Evolutionary conservation across 2,797 vertebrate genomes (phyloP).

Genomic region (Cynopterus sphinx): DNA sequence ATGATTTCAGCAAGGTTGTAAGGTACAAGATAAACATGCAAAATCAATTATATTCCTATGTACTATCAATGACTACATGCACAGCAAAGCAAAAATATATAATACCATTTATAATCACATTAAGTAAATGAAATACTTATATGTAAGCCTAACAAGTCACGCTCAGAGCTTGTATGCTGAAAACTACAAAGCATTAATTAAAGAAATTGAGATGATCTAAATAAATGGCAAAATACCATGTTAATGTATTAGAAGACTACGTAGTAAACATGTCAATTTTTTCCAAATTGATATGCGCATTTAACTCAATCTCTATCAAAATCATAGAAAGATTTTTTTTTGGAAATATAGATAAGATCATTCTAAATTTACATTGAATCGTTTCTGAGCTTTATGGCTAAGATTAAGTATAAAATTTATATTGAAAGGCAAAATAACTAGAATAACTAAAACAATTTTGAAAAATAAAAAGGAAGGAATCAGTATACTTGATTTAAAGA

Average conservation of each 20-base stretch:
- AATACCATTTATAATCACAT: neutral
- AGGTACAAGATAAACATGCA: neutral
- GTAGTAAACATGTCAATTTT: neutral
- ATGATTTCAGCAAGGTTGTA: neutral
- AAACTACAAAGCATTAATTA: neutral
- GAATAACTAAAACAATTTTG: neutral
- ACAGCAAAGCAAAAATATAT: neutral
- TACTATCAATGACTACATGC: neutral
- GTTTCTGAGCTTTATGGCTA: neutral
- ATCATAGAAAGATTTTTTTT: neutral
- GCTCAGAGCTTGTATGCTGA: neutral
- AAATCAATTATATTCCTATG: neutral
- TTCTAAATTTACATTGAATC: neutral
- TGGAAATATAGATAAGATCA: neutral
- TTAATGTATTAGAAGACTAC: neutral
- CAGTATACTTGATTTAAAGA: neutral
- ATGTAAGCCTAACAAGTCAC: neutral
- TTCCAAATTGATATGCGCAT: neutral
- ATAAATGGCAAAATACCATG: neutral
- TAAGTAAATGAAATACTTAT: neutral
- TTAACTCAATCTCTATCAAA: neutral
- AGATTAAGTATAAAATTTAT: neutral
- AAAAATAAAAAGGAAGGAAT: neutral
- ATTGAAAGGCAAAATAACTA: neutral
- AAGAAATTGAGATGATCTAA: neutral